These are phyloP conservation scores for Drosophila novamexicana DNA, from an alignment of 1,140 invertebrate genomes.

Conservation along the genomic window DNA sequence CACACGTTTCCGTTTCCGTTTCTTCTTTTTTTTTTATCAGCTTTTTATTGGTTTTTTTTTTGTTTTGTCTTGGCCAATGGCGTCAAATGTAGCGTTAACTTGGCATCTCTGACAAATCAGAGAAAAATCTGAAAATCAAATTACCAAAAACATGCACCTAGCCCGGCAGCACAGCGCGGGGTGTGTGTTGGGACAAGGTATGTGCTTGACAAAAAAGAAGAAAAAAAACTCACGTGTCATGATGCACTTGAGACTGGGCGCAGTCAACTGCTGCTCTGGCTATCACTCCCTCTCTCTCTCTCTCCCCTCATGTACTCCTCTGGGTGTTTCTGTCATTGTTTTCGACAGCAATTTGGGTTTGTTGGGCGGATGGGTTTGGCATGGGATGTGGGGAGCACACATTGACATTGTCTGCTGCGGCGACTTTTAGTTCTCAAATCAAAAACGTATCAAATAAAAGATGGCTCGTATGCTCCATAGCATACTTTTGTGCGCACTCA, in stretches of 20 bases:
- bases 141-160: slow-evolving; percentile 55
- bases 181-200: background rate
- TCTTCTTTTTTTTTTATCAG: slow-evolving; percentile 20
- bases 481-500: slow-evolving; percentile 67
- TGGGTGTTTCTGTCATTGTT: slow-evolving; percentile 33
- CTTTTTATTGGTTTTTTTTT: slow-evolving; percentile 26
- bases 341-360: slow-evolving; percentile 55
- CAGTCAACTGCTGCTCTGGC: slow-evolving; percentile 37
- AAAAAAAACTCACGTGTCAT: slow-evolving; percentile 68
- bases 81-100: slow-evolving; percentile 78
- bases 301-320: slow-evolving; percentile 10
- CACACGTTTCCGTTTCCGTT: slow-evolving; percentile 54
- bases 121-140: slow-evolving; percentile 65
- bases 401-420: slow-evolving; percentile 70
- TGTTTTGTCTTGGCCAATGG: slow-evolving; percentile 32
- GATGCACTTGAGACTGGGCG: slow-evolving; percentile 77
- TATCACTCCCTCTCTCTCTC: slow-evolving; percentile 4
- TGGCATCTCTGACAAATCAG: slow-evolving; percentile 58
- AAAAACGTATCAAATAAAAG: slow-evolving; percentile 82
- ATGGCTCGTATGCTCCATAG: slow-evolving; percentile 52
- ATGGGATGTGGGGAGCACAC: slow-evolving; percentile 20
- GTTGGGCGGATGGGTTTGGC: slow-evolving; percentile 15
- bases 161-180: slow-evolving; percentile 17
- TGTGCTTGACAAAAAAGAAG: slow-evolving; percentile 6
- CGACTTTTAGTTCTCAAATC: slow-evolving; percentile 62